Evolutionary conservation across 2,113 vertebrate species (phyloP).

Genomic region (Calonectris borealis): DNA sequence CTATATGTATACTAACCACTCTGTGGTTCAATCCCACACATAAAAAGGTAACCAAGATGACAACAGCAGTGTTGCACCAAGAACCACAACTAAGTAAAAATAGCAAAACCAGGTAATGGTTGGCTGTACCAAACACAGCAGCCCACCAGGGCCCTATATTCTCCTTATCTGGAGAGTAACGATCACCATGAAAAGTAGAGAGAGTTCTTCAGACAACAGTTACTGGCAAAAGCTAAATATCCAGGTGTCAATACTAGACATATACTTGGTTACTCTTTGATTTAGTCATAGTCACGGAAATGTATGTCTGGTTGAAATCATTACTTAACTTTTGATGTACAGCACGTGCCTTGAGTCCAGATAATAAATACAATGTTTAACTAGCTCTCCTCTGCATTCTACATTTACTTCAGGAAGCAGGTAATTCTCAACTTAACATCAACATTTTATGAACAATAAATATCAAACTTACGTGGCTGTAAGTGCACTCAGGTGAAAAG

Average conservation of each 20-base stretch:
- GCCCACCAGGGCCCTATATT: not conserved
- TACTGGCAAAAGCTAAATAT: not conserved
- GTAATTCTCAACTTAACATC: not conserved
- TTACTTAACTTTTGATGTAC: not conserved
- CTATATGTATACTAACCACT: not conserved
- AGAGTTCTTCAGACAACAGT: not conserved
- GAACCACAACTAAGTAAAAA: not conserved
- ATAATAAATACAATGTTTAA: not conserved
- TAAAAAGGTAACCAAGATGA: not conserved
- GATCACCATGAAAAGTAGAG: not conserved
- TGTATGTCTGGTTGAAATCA: not conserved
- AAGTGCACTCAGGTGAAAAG: not conserved
- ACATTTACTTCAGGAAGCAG: not conserved
- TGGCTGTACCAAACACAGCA: not conserved
- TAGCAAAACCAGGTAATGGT: rapidly evolving
- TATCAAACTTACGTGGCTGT: not conserved
- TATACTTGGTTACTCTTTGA: not conserved
- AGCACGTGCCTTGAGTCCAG: not conserved
- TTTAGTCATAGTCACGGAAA: not conserved
- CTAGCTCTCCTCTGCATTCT: not conserved
- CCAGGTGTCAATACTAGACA: not conserved
- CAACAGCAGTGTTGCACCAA: not conserved
- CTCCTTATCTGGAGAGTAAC: not conserved
- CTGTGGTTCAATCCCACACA: not conserved
- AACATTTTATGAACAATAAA: not conserved